These are phyloP conservation scores for Dolichopus griseipennis DNA, from an alignment of 2,888 invertebrate genomes.

Conservation along the genomic window DNA sequence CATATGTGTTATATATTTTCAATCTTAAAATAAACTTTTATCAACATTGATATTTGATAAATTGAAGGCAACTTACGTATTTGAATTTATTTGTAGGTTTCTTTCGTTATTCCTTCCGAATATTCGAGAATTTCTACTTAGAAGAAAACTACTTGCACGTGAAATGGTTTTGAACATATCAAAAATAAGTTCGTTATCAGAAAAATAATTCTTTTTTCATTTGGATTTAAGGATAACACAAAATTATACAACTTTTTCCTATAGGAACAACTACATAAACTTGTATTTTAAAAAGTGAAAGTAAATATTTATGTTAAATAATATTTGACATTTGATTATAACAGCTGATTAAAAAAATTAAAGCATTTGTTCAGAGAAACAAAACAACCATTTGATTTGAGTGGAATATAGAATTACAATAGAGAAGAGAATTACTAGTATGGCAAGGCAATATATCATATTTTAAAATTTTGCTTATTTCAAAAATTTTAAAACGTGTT, in stretches of 20 bases:
- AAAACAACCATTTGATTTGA: no score
- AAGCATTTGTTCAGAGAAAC: background rate
- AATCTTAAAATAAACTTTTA: no score
- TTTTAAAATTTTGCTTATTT: no score
- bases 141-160: constrained; percentile 17
- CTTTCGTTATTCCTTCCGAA: constrained; percentile 15
- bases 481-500: no score
- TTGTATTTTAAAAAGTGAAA: background rate
- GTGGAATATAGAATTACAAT: no score
- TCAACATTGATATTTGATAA: no score
- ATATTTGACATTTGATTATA: background rate
- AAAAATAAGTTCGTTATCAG: constrained; percentile 11
- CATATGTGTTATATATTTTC: no score
- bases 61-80: background rate
- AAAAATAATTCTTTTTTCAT: background rate
- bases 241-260: background rate
- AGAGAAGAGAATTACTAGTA: no score
- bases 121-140: constrained; percentile 16
- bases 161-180: constrained; percentile 20
- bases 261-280: background rate
- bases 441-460: no score
- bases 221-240: background rate
- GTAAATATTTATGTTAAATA: background rate
- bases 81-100: constrained; percentile 9
- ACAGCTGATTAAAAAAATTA: background rate